Evolutionary conservation across 1,140 invertebrate species (phyloP), one percentile per base, ranked within the genome.

Genomic region (Trachymyrmex cornetzi): DNA sequence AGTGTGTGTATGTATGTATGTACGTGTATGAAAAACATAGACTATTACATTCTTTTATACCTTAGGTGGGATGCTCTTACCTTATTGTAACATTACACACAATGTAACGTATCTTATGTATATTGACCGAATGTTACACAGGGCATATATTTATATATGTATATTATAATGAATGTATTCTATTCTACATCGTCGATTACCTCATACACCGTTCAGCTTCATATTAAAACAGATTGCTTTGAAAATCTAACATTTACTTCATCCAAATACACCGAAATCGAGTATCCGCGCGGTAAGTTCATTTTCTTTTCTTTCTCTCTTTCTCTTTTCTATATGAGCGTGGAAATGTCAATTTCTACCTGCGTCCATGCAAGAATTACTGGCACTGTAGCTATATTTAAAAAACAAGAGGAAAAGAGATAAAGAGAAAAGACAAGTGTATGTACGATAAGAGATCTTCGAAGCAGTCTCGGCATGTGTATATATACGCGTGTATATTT

Each of bases 21-120:
- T 74, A 59, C 3, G 69, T 82, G 55, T 95, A 94, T 94, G 94
- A 93, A 94, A 95, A 94, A 94, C 92, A 93, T 94, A 94, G 92
- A 94, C 92, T 94, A 93, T 94, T 92, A 93, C 92, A 94, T 86
- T 75, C 91, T 94, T 88, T 93, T 93, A 57, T 93, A 94, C 92
- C 92, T 93, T 94, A 94, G 94, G 93, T 95, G 93, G 93, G 94
- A 94, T 94, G 89, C 91, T 38, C 34, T 94, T 95, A 94, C 89
- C 91, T 91, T 92, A 94, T 93, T 89, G 88, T 93, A 94, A 92
- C 86, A 89, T 88, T 93, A 91, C 92, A 91, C 66, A 69, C 86
- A 87, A 89, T 84, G 85, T 91, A 91, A 85, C 82, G 81, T 88
- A 79, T 86, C 79, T 77, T 92, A 88, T 85, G 82, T 91, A 89